Base-by-base conservation (phyloP, 2,113 vertebrate genomes). In the Pardalotus punctatus region DNA sequence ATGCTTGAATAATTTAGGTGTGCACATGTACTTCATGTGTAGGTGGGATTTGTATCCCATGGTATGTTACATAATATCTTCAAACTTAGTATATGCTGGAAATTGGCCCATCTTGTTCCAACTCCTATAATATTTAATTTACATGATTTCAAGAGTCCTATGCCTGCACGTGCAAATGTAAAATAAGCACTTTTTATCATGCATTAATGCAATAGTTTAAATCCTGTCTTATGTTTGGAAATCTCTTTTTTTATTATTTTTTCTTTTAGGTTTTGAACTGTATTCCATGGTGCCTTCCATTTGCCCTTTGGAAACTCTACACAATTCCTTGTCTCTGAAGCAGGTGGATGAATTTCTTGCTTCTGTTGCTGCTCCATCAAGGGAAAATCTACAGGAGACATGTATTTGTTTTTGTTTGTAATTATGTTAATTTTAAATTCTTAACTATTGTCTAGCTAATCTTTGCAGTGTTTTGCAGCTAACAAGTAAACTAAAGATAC, bases 281-380 rank as follows among this genome's bases (percentile, higher is more conserved):
- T 99, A 99, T 96, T 99, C 99, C 90, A 99, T 99, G 99, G 99
- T 99, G 91, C 99, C 99, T 87, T 99, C 99, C 72, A 99, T 99
- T 92, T 99, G 99, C 86, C 99, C 99, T 70, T 95, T 99, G 96
- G 99, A 99, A 98, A 99, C 99, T 21, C 98, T 99, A 64, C 99
- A 99, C 94, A 99, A 99, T 90, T 99, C 99, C 42, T 97, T 99
- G 45, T 99, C 98, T 83, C 97, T 99, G 97, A 99, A 99, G 98
- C 99, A 99, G 91, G 98, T 99, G 94, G 99, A 99, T 96, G 99
- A 99, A 97, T 99, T 99, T 97, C 98, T 99, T 62, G 97, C 98
- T 72, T 98, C 98, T 60, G 97, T 99, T 91, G 98, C 98, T 93
- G 95, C 94, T 87, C 95, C 98, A 66, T 98, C 98, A 51, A 98